phyloP scores from a whole-genome alignment of 2,888 invertebrate genomes.

The Beris morrisii region DNA sequence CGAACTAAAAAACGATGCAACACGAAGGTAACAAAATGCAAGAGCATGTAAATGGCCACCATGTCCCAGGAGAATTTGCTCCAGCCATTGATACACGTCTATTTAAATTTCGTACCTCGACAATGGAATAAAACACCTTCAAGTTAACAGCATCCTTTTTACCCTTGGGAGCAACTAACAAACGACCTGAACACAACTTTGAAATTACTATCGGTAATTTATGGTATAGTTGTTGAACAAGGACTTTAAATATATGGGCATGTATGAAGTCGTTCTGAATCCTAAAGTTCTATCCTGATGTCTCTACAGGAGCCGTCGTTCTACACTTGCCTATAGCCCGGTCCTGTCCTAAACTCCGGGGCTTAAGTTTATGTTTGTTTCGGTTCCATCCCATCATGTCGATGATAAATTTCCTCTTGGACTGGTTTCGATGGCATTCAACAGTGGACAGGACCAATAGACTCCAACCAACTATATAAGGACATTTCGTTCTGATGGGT shows the following conservation, averaged over 20 bases:
- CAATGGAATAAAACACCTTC: slow-evolving; percentile 34
- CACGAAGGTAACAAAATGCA: slow-evolving; percentile 16
- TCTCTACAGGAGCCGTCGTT: background rate
- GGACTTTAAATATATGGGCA: slow-evolving; percentile 42
- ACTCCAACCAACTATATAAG: too few relatives aligned
- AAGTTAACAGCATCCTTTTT: slow-evolving; percentile 34
- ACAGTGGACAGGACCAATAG: slow-evolving; percentile 13
- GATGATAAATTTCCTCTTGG: slow-evolving; percentile 31
- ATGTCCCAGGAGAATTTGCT: slow-evolving; percentile 17
- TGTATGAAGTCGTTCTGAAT: slow-evolving; percentile 30
- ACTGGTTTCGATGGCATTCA: slow-evolving; percentile 13
- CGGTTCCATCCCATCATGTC: slow-evolving; percentile 24
- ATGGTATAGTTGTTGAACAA: slow-evolving; percentile 44
- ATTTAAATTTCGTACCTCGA: slow-evolving; percentile 33
- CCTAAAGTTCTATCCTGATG: slow-evolving; percentile 15
- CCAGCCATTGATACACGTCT: slow-evolving; percentile 33
- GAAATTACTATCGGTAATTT: slow-evolving; percentile 45
- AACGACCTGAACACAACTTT: slow-evolving; percentile 44
- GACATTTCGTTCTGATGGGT: too few relatives aligned
- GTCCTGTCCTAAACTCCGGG: slow-evolving; percentile 19
- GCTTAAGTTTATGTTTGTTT: slow-evolving; percentile 29
- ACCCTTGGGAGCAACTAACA: slow-evolving; percentile 42
- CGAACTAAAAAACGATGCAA: too few relatives aligned
- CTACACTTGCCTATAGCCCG: background rate
- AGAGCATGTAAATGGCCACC: slow-evolving; percentile 10